A percentile compares a stretch with the other conserved stretches of the same genome.
phyloP scores from a whole-genome alignment of 2,113 vertebrate species.

The Asarcornis scutulata region DNA sequence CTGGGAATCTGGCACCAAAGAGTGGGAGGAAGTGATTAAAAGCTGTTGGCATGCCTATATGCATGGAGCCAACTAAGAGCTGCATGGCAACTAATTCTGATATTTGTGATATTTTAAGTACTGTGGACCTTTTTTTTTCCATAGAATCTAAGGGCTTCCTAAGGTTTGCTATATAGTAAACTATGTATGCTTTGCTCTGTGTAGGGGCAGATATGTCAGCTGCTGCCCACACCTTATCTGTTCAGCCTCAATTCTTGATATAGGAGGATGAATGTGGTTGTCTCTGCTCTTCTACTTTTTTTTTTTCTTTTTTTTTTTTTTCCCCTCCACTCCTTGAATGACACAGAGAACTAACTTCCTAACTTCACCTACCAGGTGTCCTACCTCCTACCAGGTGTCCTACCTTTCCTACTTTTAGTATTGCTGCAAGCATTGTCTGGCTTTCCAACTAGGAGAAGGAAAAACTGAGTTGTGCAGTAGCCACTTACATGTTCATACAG shows the following conservation, averaged over 20 bases:
- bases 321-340: not conserved
- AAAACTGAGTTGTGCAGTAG: constrained; percentile 28
- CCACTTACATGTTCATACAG: constrained; percentile 40
- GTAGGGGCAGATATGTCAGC: not conserved
- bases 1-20: not conserved
- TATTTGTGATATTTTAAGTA: not conserved
- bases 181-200: not conserved
- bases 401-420: not conserved
- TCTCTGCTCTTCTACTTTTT: not conserved
- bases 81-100: not conserved
- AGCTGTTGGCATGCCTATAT: not conserved
- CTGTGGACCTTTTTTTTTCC: not conserved
- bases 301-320: not conserved
- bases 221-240: not conserved
- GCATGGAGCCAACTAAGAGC: not conserved
- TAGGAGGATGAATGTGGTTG: not conserved
- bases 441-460: not conserved
- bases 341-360: not conserved
- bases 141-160: not conserved
- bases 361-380: not conserved
- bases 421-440: not conserved
- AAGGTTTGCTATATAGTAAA: not conserved
- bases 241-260: not conserved
- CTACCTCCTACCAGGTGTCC: too few relatives aligned
- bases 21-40: not conserved